These are phyloP conservation scores for Dinoponera quadriceps DNA, from an alignment of 1,140 invertebrate species.

Conservation along the genomic window DNA sequence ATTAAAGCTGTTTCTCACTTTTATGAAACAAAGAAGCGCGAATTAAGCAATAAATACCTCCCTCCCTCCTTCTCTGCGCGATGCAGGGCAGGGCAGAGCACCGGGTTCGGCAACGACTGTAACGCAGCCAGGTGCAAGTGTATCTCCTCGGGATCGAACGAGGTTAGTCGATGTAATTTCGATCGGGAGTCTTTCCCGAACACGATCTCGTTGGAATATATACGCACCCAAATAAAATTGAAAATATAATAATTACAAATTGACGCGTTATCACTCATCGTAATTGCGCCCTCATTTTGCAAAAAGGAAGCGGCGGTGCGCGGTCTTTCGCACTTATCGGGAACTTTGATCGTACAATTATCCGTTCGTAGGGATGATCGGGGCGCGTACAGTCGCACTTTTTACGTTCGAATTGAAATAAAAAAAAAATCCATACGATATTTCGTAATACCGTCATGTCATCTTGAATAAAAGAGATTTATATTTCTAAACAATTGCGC, in stretches of 20 bases:
- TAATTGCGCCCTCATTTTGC: not conserved
- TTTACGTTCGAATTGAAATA: too few relatives aligned
- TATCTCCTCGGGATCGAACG: slow-evolving; percentile 56
- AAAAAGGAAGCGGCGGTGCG: not conserved
- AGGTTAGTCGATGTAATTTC: slow-evolving; percentile 56
- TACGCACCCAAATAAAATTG: too few relatives aligned
- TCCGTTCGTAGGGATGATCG: too few relatives aligned
- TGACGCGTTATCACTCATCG: slow-evolving; percentile 40
- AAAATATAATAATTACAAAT: slow-evolving; percentile 56
- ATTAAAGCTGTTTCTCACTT: slow-evolving; percentile 85
- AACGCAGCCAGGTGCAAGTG: slow-evolving; percentile 62
- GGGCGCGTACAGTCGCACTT: too few relatives aligned
- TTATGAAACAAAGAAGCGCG: slow-evolving; percentile 85
- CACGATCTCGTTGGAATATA: slow-evolving; percentile 25
- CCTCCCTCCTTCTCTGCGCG: slow-evolving; percentile 1
- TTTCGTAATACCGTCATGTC: too few relatives aligned
- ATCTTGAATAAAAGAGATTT: too few relatives aligned
- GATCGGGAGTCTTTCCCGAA: slow-evolving; percentile 6
- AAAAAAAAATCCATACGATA: too few relatives aligned
- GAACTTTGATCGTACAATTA: not conserved
- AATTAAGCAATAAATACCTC: slow-evolving; percentile 83
- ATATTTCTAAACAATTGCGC: too few relatives aligned
- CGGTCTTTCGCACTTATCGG: not conserved
- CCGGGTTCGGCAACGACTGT: slow-evolving; percentile 43
- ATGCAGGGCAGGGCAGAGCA: not conserved